phyloP scores from a whole-genome alignment of 1,140 invertebrate species.

The Odontomachus brunneus region DNA sequence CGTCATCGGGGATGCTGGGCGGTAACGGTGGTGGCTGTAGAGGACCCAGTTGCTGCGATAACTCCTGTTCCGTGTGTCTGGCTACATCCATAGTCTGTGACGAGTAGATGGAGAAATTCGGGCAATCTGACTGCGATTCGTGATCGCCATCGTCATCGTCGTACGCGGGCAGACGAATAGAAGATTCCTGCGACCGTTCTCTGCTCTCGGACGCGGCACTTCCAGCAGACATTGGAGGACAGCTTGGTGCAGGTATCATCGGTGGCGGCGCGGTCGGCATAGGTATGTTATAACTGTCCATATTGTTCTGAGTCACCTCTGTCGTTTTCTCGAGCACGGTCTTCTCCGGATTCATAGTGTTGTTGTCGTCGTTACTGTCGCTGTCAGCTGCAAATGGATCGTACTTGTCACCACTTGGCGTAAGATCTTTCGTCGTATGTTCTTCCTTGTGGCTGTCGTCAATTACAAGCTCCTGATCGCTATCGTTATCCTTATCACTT shows the following conservation, averaged over 20 bases:
- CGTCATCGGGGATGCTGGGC: constrained; percentile 74
- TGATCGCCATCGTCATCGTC: constrained; percentile 85
- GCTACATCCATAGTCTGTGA: constrained; percentile 91
- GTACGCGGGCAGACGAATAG: constrained; percentile 77
- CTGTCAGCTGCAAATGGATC: constrained; percentile 87
- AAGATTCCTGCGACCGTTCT: constrained; percentile 51
- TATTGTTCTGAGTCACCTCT: constrained; percentile 44
- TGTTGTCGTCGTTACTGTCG: constrained; percentile 80
- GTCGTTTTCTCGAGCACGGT: constrained; percentile 59
- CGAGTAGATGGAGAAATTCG: constrained; percentile 94
- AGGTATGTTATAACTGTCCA: constrained; percentile 42
- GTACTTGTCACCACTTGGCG: constrained; percentile 88
- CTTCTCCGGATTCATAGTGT: constrained; percentile 22
- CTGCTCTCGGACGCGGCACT: neutral
- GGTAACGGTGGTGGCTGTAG: constrained; percentile 76
- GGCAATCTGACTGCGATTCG: constrained; percentile 90
- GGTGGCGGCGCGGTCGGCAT: constrained; percentile 64
- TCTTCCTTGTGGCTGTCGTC: constrained; percentile 87
- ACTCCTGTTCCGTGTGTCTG: constrained; percentile 85
- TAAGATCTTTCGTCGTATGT: constrained; percentile 54
- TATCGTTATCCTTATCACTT: constrained; percentile 87
- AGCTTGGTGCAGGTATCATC: constrained; percentile 30
- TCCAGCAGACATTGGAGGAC: neutral
- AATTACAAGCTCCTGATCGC: constrained; percentile 89
- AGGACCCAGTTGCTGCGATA: constrained; percentile 83